These are phyloP conservation scores for Cotesia vestalis DNA, from an alignment of 1,140 invertebrate species.

Conservation along the genomic window DNA sequence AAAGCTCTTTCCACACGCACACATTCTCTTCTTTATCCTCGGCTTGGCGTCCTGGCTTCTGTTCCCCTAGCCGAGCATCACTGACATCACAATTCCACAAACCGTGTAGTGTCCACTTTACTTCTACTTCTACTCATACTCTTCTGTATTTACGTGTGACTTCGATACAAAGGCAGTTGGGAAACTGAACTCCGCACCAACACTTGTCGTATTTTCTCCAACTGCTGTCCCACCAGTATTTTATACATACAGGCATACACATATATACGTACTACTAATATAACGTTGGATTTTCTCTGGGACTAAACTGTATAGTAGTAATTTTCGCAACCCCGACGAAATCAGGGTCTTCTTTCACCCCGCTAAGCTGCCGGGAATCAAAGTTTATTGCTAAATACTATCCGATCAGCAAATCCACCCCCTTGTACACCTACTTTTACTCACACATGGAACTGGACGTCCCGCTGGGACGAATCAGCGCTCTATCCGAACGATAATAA, in stretches of 20 bases:
- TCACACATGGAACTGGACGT: not conserved
- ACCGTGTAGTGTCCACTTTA: not conserved
- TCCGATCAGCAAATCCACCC: conserved; percentile 61
- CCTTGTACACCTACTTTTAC: conserved; percentile 1
- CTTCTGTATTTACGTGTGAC: conserved; percentile 19
- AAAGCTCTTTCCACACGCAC: conserved; percentile 23
- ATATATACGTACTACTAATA: conserved; percentile 7
- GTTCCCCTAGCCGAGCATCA: too few relatives aligned
- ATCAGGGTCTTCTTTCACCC: conserved; percentile 63
- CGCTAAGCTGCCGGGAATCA: conserved; percentile 52
- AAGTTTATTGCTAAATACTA: conserved; percentile 67
- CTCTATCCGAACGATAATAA: too few relatives aligned
- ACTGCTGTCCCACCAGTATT: too few relatives aligned
- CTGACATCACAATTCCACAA: not conserved
- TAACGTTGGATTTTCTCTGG: conserved; percentile 27
- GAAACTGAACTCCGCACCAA: conserved; percentile 50
- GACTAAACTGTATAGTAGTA: conserved; percentile 47
- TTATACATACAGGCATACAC: conserved; percentile 2
- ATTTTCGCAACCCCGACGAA: conserved; percentile 64
- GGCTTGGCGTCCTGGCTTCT: too few relatives aligned
- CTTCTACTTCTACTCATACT: conserved; percentile 23
- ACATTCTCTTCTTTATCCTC: not conserved
- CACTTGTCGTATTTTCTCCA: conserved; percentile 44
- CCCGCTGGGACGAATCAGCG: conserved; percentile 17
- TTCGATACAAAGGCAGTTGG: conserved; percentile 46